Evolutionary conservation across 2,113 vertebrate genomes (phyloP).

Genomic region (Ctenodactylus gundi): DNA sequence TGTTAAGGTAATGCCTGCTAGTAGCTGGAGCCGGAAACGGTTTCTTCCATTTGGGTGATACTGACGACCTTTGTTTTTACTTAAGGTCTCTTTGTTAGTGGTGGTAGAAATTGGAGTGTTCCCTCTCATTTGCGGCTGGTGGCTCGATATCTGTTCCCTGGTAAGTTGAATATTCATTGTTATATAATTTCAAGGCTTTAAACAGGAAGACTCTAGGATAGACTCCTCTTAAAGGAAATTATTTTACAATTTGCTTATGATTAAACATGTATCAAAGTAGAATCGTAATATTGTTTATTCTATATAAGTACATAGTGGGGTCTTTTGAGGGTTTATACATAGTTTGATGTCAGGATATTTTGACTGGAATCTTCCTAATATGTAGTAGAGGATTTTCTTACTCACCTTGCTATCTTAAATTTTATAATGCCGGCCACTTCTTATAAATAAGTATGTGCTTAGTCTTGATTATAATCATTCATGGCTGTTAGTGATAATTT

Average conservation of each 20-base stretch:
- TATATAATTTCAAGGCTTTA: background rate
- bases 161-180: constrained; percentile 82
- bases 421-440: background rate
- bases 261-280: background rate
- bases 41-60: background rate
- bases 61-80: constrained; percentile 29
- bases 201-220: background rate
- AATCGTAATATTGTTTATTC: constrained; percentile 22
- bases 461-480: background rate
- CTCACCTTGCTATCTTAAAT: background rate
- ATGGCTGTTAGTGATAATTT: background rate
- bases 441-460: too few species aligned
- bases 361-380: constrained; percentile 11
- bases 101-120: constrained; percentile 98
- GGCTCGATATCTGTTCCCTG: constrained; percentile 98
- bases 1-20: constrained; percentile 90
- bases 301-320: background rate
- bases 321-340: background rate
- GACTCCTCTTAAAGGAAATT: background rate
- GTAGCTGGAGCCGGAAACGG: background rate
- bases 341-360: background rate
- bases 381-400: background rate
- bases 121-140: constrained; percentile 98
- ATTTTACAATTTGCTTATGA: constrained; percentile 12
- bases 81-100: constrained; percentile 95